phyloP scores from a whole-genome alignment of 1,140 invertebrate species.

The Melanaphis sacchari region DNA sequence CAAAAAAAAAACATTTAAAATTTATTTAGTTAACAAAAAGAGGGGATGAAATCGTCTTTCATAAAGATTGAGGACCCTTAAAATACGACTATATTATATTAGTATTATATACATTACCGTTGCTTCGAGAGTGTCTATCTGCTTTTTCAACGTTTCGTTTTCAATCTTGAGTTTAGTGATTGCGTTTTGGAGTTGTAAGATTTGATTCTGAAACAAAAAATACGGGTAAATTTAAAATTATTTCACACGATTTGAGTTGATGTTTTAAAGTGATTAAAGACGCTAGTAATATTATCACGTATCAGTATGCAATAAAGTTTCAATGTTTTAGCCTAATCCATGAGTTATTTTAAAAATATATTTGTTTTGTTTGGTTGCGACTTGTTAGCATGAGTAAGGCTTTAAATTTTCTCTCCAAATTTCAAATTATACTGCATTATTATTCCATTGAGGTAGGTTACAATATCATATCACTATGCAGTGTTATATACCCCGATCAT shows the following conservation, averaged over 20 bases:
- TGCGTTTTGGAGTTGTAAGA: constrained; percentile 76
- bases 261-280: neutral
- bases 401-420: neutral
- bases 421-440: neutral
- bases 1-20: neutral
- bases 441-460: neutral
- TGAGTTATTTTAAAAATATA: neutral
- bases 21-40: neutral
- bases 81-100: neutral
- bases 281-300: neutral
- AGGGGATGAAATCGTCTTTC: neutral
- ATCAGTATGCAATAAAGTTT: neutral
- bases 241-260: neutral
- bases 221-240: constrained; percentile 50
- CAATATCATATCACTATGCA: neutral
- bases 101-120: constrained; percentile 64
- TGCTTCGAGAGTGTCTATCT: constrained; percentile 69
- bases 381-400: neutral
- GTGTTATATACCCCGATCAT: neutral
- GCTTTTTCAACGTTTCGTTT: constrained; percentile 75
- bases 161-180: constrained; percentile 76
- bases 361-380: neutral
- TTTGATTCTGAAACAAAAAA: constrained; percentile 70
- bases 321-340: neutral
- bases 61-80: neutral